phyloP scores from a whole-genome alignment of 2,113 vertebrate genomes.

The Parus major region DNA sequence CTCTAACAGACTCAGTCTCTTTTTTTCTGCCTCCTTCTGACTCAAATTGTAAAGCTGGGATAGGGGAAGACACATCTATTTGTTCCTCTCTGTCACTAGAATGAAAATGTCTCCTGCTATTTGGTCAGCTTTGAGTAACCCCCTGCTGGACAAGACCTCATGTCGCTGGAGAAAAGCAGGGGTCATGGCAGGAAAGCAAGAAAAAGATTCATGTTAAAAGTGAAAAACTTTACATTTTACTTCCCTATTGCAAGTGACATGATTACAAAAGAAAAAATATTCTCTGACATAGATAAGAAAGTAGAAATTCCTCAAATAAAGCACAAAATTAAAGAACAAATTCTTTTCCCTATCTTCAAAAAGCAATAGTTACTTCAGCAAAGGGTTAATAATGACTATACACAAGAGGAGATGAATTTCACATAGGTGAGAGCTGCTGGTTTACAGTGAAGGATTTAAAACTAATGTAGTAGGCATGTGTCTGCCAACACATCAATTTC shows the following conservation, averaged over 20 bases:
- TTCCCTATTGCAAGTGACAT: background rate
- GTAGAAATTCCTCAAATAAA: background rate
- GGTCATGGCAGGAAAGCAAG: background rate
- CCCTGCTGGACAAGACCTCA: background rate
- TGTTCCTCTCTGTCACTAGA: background rate
- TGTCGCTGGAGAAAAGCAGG: background rate
- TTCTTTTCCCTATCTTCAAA: background rate
- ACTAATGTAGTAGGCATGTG: background rate
- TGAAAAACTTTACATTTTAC: background rate
- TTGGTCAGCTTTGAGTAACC: background rate
- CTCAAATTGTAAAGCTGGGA: background rate
- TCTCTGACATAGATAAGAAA: background rate
- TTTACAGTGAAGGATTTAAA: background rate
- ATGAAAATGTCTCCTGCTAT: background rate
- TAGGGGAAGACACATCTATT: background rate
- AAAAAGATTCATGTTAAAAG: background rate
- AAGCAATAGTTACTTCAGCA: background rate
- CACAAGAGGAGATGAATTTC: background rate
- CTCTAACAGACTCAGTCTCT: background rate
- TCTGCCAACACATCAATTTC: constrained; percentile 16
- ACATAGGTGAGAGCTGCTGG: background rate
- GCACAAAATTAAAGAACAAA: background rate
- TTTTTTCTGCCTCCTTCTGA: background rate
- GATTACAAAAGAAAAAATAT: background rate
- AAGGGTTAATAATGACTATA: background rate